Evolutionary conservation across 2,113 vertebrate species (phyloP), one percentile per base, ranked within the genome.

Genomic region (Calidris pugnax): DNA sequence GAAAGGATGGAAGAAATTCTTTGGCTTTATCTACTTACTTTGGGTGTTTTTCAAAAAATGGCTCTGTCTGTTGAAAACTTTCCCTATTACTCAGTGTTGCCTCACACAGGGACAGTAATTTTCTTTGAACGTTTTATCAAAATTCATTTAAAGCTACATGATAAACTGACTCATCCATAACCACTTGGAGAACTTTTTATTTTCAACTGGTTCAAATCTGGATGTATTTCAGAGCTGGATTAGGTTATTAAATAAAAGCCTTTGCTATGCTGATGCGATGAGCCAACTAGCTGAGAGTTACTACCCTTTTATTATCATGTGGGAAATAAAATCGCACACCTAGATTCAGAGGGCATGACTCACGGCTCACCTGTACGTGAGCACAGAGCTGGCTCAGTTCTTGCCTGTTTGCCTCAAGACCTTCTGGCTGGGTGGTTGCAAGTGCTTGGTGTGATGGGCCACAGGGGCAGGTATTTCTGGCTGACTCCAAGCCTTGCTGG

Each of bases 211-310:
- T 95, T 93, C 73, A 71, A 89, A 95, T 73, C 81, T 95, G 94
- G 86, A 85, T 62, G 50, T 27, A 89, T 93, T 96, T 95, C 96
- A 97, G 96, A 82, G 89, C 67, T 85, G 89, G 87, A 64, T 91
- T 83, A 80, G 87, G 26, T 91, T 95, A 95, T 87, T 92, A 96
- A 96, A 93, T 43, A 87, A 87, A 87, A 95, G 88, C 74, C 89
- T 97, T 96, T 96, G 96, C 95, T 95, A 94, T 95, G 95, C 86
- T 96, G 92, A 94, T 97, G 90, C 27, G 90, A 94, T 94, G 91
- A 89, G 67, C 71, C 0, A 20, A 79, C 89, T 85, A 93, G 81
- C 53, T 96, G 81, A 95, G 84, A 2, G 1, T 62, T 80, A 57
- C 81, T 93, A 68, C 57, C 53, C 81, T 89, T 91, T 93, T 94